Conservation (phyloP, 2,113 vertebrate genomes). For the Psilopsiagon aurifrons region DNA sequence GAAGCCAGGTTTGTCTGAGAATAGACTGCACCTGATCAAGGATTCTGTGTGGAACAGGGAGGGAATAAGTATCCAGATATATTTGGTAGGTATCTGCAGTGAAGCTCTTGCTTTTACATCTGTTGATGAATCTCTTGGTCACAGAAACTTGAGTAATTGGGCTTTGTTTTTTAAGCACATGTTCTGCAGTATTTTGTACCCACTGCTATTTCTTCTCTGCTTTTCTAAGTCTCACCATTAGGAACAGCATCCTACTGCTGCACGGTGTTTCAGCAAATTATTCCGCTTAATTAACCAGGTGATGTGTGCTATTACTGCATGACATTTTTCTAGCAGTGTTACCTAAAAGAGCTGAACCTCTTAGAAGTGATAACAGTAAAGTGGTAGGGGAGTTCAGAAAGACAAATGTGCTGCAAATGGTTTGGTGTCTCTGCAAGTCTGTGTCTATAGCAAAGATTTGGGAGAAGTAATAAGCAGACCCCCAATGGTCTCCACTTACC, state of each 20-base stretch:
- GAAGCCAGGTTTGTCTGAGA: neutral
- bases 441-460: neutral
- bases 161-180: neutral
- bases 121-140: neutral
- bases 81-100: neutral
- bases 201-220: neutral
- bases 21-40: accelerated
- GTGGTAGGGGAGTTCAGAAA: neutral
- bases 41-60: neutral
- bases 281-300: conserved; percentile 38
- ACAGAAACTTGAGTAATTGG: neutral
- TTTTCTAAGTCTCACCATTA: neutral
- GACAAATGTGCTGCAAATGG: neutral
- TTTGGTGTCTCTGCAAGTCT: neutral
- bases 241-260: neutral
- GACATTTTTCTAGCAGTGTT: neutral
- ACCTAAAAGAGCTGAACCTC: neutral
- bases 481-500: neutral
- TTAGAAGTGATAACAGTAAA: neutral
- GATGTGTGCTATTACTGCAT: neutral
- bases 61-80: neutral
- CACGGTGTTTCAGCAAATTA: neutral
- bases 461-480: neutral
- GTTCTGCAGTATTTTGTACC: neutral
- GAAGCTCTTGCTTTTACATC: neutral